phyloP scores from a whole-genome alignment of 2,888 invertebrate species.

The Epistrophella euchroma region DNA sequence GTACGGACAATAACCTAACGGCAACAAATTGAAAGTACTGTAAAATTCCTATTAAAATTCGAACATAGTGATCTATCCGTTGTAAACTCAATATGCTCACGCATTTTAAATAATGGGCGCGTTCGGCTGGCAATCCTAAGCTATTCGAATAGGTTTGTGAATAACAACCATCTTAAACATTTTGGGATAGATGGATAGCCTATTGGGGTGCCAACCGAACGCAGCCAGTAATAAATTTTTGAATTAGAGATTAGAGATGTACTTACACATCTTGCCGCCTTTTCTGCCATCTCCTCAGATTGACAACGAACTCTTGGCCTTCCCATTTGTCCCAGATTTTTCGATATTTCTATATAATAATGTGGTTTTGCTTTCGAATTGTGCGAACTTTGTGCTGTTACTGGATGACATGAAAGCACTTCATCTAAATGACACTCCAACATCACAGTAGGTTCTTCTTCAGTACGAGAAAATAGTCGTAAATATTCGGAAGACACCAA shows the following conservation, averaged over 20 bases:
- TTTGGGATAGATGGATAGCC: too few relatives aligned
- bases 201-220: too few relatives aligned
- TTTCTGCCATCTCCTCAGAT: constrained; percentile 87
- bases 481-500: constrained; percentile 83
- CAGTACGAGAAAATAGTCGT: constrained; percentile 82
- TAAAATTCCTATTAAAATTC: too few relatives aligned
- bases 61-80: too few relatives aligned
- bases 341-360: constrained; percentile 83
- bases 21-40: too few relatives aligned
- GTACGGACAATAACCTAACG: too few relatives aligned
- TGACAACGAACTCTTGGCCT: constrained; percentile 90
- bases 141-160: too few relatives aligned
- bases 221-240: too few relatives aligned
- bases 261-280: constrained; percentile 83
- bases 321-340: constrained; percentile 84
- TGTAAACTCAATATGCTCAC: too few relatives aligned
- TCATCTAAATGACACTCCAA: constrained; percentile 83
- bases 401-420: constrained; percentile 82
- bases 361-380: constrained; percentile 78
- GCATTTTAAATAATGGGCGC: too few relatives aligned
- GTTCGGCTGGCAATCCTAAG: too few relatives aligned
- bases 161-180: too few relatives aligned
- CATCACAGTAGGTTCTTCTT: constrained; percentile 81
- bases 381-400: constrained; percentile 79
- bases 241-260: background rate